Percentiles rank a stretch among this genome's conserved stretches.
These are phyloP conservation scores for Rhea americana DNA, from an alignment of 2,113 vertebrate species.

Conservation along the genomic window DNA sequence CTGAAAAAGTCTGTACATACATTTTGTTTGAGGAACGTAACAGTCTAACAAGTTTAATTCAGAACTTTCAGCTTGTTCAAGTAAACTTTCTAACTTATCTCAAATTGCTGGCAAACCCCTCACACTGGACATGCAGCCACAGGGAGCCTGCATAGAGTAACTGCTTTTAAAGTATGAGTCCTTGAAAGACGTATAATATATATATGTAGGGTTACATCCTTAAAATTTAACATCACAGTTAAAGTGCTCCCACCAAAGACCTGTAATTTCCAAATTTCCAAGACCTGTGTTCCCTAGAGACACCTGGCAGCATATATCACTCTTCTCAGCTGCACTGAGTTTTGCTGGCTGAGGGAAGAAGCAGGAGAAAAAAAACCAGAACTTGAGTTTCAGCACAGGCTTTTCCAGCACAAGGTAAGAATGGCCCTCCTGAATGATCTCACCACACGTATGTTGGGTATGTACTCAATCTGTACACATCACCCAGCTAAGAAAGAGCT, in stretches of 20 bases:
- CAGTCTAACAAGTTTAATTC: background rate
- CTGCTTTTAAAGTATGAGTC: background rate
- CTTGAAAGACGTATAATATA: background rate
- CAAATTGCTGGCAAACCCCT: background rate
- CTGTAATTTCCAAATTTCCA: background rate
- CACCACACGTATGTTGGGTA: background rate
- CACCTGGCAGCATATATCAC: background rate
- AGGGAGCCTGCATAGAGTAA: background rate
- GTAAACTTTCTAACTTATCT: background rate
- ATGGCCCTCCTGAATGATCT: background rate
- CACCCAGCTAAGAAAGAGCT: background rate
- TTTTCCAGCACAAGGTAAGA: background rate
- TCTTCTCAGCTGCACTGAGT: background rate
- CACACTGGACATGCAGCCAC: background rate
- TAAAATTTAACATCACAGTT: background rate
- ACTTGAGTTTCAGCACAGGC: background rate
- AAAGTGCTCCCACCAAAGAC: background rate
- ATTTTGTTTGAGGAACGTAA: background rate
- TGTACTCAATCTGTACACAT: background rate
- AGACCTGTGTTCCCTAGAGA: background rate
- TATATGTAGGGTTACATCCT: background rate
- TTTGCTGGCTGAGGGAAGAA: background rate
- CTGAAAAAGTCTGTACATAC: rapidly evolving
- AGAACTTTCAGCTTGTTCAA: background rate
- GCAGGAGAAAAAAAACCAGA: background rate